Base-by-base conservation (phyloP, 64 coral and sea anemone species). In the Montipora efflorescens region DNA sequence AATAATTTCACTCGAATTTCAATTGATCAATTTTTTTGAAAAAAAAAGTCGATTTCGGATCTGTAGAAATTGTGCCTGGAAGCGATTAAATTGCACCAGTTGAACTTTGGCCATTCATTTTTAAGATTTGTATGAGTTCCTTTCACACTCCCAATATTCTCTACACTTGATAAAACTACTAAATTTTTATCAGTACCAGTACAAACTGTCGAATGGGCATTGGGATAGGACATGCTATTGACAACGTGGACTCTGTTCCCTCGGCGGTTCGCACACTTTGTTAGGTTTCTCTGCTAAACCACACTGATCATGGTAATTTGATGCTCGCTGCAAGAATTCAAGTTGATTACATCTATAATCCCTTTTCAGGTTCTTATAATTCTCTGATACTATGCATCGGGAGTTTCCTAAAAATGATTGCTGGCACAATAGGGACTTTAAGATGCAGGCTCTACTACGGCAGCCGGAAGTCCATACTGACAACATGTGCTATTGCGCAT, bases 381-480 rank as follows among this genome's bases (percentile, higher is more conserved):
- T 28, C 83, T 71, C 4, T n/a, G 44, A 4, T 68, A 68, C 16
- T 87, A 87, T 87, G 83, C 43, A 1, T 49, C 5, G 62, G 83
- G 5, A 87, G 59, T 87, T 87, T 87, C 43, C 48, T 87, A 9
- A 87, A 87, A 52, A 62, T 87, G 1, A 87, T 87, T 22, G 48
- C 36, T 6, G 83, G 69, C 28, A 52, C 11, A 79, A 10, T 64
- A 16, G 61, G 61, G 61, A 18, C 61, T 64, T 64, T 64, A 64
- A 64, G 14, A 64, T 64, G 61, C 61, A 64, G 61, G 61, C 61
- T 64, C 53, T 64, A 64, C 61, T 21, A 74, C 23, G 70, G n/a
- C 70, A 11, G n/a, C n/a, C n/a, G 19, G 23, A 74, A 28, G 70
- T 21, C n/a, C 70, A 74, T 74, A 74, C 23, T 74, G n/a, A 21